A percentile compares a stretch with the other conserved stretches of the same genome.
Conservation (phyloP, 2,113 vertebrate genomes). For the Budorcas taxicolor region DNA sequence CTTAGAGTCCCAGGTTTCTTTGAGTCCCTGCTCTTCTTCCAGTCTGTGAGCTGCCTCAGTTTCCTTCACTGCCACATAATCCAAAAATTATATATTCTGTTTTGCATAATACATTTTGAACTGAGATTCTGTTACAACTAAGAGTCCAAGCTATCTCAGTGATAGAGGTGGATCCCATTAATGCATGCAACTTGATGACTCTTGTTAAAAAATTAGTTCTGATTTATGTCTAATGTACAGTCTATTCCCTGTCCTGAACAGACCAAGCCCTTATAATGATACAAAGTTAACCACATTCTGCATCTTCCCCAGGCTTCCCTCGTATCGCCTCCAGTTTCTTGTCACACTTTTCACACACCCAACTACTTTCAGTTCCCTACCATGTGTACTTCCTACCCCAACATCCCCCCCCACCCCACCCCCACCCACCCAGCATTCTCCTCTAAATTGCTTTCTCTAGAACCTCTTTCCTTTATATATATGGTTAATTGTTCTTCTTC, state of each 20-base stretch:
- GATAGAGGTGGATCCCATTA: background rate
- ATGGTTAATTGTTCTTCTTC: background rate
- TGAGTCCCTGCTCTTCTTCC: background rate
- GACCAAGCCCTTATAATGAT: background rate
- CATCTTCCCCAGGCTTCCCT: background rate
- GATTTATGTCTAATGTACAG: background rate
- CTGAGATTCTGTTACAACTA: background rate
- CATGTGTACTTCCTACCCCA: background rate
- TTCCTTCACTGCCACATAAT: background rate
- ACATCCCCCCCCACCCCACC: rapidly evolving
- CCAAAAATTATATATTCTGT: background rate
- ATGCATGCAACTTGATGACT: background rate
- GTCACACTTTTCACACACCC: background rate
- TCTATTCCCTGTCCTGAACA: background rate
- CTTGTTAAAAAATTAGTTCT: background rate
- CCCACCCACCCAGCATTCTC: too few species aligned
- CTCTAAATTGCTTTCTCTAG: background rate
- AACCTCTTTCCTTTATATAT: background rate
- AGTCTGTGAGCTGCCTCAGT: background rate
- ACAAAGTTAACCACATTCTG: background rate
- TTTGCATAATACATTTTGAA: background rate
- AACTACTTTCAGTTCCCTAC: background rate
- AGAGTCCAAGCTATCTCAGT: background rate
- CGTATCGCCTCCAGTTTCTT: background rate
- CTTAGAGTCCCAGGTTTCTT: background rate